Percentiles rank a stretch among this genome's conserved stretches.
Evolutionary conservation across 2,797 vertebrate species (phyloP).

Genomic region (Pipistrellus kuhlii): DNA sequence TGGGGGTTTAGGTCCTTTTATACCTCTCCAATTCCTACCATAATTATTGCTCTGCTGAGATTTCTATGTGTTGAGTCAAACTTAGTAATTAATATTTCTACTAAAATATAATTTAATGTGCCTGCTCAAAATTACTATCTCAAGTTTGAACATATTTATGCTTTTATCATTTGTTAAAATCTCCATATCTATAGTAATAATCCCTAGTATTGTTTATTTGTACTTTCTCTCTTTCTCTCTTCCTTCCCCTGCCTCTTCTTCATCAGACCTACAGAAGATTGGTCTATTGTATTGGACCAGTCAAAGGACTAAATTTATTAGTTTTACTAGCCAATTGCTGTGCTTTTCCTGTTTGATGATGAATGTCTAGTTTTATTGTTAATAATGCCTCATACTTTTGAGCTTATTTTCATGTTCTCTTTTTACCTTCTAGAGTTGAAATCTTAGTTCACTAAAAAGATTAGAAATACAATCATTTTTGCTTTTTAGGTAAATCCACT

Average conservation of each 20-base stretch:
- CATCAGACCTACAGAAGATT: background rate
- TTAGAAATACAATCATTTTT: background rate
- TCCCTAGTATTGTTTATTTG: background rate
- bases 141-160: background rate
- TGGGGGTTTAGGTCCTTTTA: background rate
- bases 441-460: background rate
- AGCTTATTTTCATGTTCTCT: background rate
- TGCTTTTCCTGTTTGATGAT: background rate
- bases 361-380: background rate
- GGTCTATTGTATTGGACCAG: background rate
- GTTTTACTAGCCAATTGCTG: background rate
- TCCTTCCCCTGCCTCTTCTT: background rate
- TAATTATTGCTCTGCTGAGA: background rate
- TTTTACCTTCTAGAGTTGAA: background rate
- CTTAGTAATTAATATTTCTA: background rate
- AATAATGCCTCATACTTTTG: conserved; percentile 10
- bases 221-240: background rate
- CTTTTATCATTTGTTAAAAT: conserved; percentile 9
- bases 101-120: background rate
- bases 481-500: conserved; percentile 3
- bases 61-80: background rate
- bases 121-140: background rate
- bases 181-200: background rate
- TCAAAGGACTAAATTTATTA: background rate
- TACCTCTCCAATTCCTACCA: background rate